A percentile compares a stretch with the other conserved stretches of the same genome.
These are phyloP conservation scores for Cenopis cana DNA, from an alignment of 2,888 invertebrate genomes.

Conservation along the genomic window DNA sequence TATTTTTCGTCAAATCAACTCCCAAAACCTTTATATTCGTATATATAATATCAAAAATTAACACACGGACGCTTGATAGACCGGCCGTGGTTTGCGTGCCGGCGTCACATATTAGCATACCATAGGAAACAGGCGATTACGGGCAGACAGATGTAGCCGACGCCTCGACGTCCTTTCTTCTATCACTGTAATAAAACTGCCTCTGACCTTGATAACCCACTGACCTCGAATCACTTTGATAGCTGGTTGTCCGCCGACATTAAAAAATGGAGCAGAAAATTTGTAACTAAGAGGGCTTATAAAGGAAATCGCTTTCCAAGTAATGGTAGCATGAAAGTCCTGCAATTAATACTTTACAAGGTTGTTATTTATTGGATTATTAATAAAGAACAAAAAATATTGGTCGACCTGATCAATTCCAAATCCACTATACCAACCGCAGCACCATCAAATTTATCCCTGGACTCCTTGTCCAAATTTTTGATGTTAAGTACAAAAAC, in stretches of 20 bases:
- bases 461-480: no score
- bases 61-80: constrained; percentile 47
- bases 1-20: neutral
- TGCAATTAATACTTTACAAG: neutral
- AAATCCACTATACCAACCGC: no score
- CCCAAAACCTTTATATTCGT: constrained; percentile 29
- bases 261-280: constrained; percentile 35
- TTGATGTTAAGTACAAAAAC: no score
- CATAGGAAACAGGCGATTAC: constrained; percentile 74
- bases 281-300: constrained; percentile 4
- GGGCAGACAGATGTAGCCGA: constrained; percentile 66
- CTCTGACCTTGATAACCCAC: constrained; percentile 41
- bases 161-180: constrained; percentile 53
- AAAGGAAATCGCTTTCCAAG: neutral
- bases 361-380: no score
- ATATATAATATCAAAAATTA: constrained; percentile 27
- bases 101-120: constrained; percentile 68
- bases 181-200: constrained; percentile 46
- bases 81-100: constrained; percentile 68
- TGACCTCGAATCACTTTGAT: constrained; percentile 36
- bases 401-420: no score
- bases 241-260: neutral
- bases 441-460: no score
- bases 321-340: neutral
- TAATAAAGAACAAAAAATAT: no score